phyloP scores from a whole-genome alignment of 1,140 invertebrate genomes.

The Megathymus violae region DNA sequence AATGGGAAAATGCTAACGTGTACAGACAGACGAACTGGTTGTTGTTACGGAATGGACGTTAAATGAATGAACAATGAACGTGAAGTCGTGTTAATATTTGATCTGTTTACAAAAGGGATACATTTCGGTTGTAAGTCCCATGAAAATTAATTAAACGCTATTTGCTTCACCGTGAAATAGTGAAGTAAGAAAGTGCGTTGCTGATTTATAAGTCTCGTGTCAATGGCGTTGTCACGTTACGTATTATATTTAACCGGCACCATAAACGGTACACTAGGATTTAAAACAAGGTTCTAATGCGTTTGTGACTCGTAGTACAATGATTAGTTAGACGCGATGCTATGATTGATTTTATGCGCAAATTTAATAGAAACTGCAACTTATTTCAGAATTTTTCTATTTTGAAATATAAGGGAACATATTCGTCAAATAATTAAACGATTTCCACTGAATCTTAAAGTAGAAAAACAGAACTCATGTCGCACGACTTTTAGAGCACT shows the following conservation, averaged over 20 bases:
- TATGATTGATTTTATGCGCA: too few species aligned
- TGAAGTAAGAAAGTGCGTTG: conserved; percentile 1
- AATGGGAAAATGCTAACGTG: conserved; percentile 14
- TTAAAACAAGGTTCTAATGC: too few species aligned
- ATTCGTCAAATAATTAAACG: too few species aligned
- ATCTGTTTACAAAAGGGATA: neutral
- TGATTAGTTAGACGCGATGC: too few species aligned
- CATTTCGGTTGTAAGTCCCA: neutral
- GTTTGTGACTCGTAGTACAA: too few species aligned
- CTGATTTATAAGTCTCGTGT: conserved; percentile 7
- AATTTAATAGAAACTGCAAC: too few species aligned
- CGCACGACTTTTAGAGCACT: too few species aligned
- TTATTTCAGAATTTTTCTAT: too few species aligned
- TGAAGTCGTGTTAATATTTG: too few species aligned
- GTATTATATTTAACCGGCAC: neutral
- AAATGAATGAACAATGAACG: neutral
- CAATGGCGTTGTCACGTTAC: neutral
- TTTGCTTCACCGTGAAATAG: conserved; percentile 8
- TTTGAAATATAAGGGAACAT: too few species aligned
- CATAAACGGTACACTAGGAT: conserved; percentile 2
- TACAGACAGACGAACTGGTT: neutral
- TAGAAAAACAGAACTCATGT: too few species aligned
- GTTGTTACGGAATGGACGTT: neutral
- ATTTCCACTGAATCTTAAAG: too few species aligned
- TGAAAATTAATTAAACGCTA: neutral